Evolutionary conservation across 1,140 invertebrate species (phyloP).

Genomic region (Drosophila virilis): DNA sequence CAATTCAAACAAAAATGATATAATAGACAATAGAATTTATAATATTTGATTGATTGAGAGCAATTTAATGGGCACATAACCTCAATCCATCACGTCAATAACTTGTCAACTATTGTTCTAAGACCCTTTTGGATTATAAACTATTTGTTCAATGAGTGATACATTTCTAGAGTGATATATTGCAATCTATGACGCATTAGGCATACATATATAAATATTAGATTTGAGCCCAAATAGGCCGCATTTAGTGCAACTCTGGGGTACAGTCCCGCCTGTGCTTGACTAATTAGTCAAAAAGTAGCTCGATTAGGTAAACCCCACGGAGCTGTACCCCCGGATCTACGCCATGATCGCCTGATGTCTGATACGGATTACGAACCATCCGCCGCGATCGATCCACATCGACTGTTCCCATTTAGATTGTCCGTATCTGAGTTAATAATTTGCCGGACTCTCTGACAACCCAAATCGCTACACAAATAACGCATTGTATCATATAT

Average conservation of each 20-base stretch:
- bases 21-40: constrained; percentile 2
- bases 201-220: not conserved
- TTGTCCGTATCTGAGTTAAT: constrained; percentile 33
- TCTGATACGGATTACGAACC: constrained; percentile 4
- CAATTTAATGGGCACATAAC: constrained; percentile 27
- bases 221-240: not conserved
- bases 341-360: not conserved
- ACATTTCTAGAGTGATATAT: not conserved
- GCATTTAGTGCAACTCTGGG: not conserved
- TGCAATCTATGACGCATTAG: not conserved
- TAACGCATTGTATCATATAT: constrained; percentile 8
- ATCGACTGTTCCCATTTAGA: constrained; percentile 9
- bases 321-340: not conserved
- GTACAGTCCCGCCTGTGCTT: constrained; percentile 19
- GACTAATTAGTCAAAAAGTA: constrained; percentile 15
- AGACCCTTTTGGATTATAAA: not conserved
- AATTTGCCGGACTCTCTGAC: constrained; percentile 37
- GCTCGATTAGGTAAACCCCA: not conserved
- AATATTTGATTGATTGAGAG: constrained; percentile 32
- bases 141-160: not conserved
- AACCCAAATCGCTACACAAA: constrained; percentile 25
- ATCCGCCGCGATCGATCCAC: constrained; percentile 19
- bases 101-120: constrained; percentile 11
- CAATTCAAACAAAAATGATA: constrained; percentile 18
- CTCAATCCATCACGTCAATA: constrained; percentile 42